Percentiles rank a stretch among this genome's conserved stretches.
These are phyloP conservation scores for Gastrophysa polygoni DNA, from an alignment of 2,888 invertebrate genomes.

Conservation along the genomic window DNA sequence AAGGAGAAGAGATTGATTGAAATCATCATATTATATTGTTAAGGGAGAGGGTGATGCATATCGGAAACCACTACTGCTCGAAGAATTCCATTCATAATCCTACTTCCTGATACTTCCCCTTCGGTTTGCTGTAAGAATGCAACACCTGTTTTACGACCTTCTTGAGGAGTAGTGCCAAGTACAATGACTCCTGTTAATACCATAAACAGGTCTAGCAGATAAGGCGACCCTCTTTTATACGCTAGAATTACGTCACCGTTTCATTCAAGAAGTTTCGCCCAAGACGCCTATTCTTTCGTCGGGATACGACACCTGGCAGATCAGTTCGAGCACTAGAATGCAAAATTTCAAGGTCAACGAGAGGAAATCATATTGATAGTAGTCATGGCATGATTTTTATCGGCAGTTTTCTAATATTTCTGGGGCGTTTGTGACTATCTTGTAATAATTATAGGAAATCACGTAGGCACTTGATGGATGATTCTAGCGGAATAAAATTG, in stretches of 20 bases:
- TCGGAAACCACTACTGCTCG: background rate
- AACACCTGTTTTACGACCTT: slow-evolving; percentile 14
- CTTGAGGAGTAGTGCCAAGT: slow-evolving; percentile 15
- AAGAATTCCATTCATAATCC: background rate
- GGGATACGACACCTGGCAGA: background rate
- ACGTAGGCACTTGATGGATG: too few species aligned
- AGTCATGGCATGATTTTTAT: too few species aligned
- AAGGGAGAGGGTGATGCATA: background rate
- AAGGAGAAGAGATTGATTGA: background rate
- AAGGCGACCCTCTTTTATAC: slow-evolving; percentile 25
- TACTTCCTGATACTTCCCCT: background rate
- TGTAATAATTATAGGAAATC: too few species aligned
- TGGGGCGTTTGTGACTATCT: too few species aligned
- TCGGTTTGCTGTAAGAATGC: background rate
- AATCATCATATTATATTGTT: background rate
- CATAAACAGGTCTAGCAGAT: slow-evolving; percentile 22
- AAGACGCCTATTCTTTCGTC: background rate
- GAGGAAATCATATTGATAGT: too few species aligned
- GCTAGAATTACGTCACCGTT: slow-evolving; percentile 17
- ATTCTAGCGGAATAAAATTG: too few species aligned
- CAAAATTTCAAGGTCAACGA: background rate
- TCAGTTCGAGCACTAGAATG: background rate
- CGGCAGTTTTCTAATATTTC: too few species aligned
- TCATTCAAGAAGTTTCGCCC: slow-evolving; percentile 15
- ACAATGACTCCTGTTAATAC: background rate